A percentile compares a stretch with the other conserved stretches of the same genome.
Conservation (phyloP, 2,797 vertebrate species). For the Scleropages formosus region DNA sequence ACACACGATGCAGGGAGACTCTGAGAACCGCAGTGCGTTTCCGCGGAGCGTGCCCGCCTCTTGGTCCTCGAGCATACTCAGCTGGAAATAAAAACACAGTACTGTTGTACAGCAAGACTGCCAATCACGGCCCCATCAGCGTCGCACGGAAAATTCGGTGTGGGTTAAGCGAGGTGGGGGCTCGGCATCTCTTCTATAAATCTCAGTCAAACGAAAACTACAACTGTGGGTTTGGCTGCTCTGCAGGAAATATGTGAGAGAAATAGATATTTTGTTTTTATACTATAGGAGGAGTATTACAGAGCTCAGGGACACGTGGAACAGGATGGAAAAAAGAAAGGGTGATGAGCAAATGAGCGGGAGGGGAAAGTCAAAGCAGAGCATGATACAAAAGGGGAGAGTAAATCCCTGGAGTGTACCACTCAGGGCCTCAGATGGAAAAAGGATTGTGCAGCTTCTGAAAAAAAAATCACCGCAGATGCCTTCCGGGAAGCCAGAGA, state of each 20-base stretch:
- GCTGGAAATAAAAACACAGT: not conserved
- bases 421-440: not conserved
- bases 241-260: not conserved
- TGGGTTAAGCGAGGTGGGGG: no score
- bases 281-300: constrained; percentile 41
- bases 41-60: no score
- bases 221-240: not conserved
- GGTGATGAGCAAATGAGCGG: not conserved
- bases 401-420: not conserved
- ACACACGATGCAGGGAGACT: not conserved
- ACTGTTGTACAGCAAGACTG: no score
- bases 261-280: constrained; percentile 18
- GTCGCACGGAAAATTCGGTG: no score
- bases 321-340: not conserved
- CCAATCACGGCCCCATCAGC: no score
- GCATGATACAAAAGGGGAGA: not conserved
- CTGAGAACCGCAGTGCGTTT: not conserved
- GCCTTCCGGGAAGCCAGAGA: not conserved
- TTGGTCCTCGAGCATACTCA: not conserved
- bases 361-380: not conserved
- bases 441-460: not conserved
- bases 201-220: constrained; percentile 1
- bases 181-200: not conserved
- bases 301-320: not conserved
- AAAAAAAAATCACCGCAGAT: not conserved